These are phyloP conservation scores for Andrena haemorrhoa DNA, from an alignment of 2,888 invertebrate species.

Conservation along the genomic window DNA sequence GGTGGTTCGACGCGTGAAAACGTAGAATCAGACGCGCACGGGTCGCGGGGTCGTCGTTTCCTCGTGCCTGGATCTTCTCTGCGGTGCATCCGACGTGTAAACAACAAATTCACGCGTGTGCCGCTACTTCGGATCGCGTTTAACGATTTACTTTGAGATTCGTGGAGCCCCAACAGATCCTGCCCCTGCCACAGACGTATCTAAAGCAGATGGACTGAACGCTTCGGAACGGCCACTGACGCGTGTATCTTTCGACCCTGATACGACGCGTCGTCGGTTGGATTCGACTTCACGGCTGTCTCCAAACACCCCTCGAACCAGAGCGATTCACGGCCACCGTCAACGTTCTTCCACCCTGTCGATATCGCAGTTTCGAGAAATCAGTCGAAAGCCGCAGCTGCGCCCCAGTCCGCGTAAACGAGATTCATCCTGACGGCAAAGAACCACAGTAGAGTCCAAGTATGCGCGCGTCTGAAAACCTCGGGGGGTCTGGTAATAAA, in stretches of 20 bases:
- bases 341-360: neutral
- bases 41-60: constrained; percentile 60
- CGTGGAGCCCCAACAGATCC: constrained; percentile 2
- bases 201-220: constrained; percentile 32
- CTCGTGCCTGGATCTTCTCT: constrained; percentile 60
- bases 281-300: no score
- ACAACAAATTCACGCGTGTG: constrained; percentile 61
- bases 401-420: constrained; percentile 23
- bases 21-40: constrained; percentile 67
- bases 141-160: constrained; percentile 53
- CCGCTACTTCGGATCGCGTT: constrained; percentile 53
- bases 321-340: no score
- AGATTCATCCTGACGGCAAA: constrained; percentile 51
- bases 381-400: neutral
- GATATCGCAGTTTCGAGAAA: neutral
- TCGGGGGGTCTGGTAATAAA: constrained; percentile 76
- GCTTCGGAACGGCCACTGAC: neutral
- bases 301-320: no score
- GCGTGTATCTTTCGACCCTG: no score
- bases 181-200: neutral
- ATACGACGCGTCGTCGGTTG: no score
- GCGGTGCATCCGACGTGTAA: constrained; percentile 50
- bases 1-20: constrained; percentile 65
- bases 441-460: constrained; percentile 62
- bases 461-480: constrained; percentile 71